Base-by-base conservation (phyloP, 1,140 invertebrate genomes). In the Drosophila murphyi region DNA sequence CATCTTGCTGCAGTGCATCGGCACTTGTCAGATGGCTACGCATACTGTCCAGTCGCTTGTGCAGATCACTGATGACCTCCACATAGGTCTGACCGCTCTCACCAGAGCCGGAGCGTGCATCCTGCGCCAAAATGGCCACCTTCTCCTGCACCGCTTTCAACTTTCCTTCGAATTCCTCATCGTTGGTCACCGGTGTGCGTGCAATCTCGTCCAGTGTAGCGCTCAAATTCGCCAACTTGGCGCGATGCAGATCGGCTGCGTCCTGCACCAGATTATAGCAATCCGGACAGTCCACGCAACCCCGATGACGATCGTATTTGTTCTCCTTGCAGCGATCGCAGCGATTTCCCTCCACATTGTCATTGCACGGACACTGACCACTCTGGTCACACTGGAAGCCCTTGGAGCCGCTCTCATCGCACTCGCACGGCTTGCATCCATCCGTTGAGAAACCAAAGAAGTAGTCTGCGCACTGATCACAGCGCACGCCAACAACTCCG, bases 321-420 rank as follows among this genome's bases (percentile, higher is more conserved):
- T 99, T 98, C 88, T 98, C 97, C 92, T 97, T 97, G 91, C 98
- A 99, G 32, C 96, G 95, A 87, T 99, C 97, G 91, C 98, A 99
- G n/a, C 95, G 94, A 63, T 96, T 92, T 6, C 98, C 98, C 93
- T 98, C 97, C 1, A 98, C 97, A 91, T 98, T 98, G 54, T 97
- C 95, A 51, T 97, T 94, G 92, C 98, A 99, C 2, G 95, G 96
- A 93, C 98, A 98, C 90, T 98, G 97, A 8, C 98, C 98, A 70
- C 92, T 93, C 12, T 95, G 94, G 75, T 97, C 95, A 80, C 98
- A 99, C 88, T 98, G 97, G 55, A 96, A 94, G 65, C 96, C 95
- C 61, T 95, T 95, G 3, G 97, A 98, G 12, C 98, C 98, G 85
- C 98, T 96, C 8, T 94, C 94, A 89, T 99, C 98, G 90, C 98